Base-by-base conservation (phyloP, 2,888 invertebrate species). In the Xestia rhomboidea region DNA sequence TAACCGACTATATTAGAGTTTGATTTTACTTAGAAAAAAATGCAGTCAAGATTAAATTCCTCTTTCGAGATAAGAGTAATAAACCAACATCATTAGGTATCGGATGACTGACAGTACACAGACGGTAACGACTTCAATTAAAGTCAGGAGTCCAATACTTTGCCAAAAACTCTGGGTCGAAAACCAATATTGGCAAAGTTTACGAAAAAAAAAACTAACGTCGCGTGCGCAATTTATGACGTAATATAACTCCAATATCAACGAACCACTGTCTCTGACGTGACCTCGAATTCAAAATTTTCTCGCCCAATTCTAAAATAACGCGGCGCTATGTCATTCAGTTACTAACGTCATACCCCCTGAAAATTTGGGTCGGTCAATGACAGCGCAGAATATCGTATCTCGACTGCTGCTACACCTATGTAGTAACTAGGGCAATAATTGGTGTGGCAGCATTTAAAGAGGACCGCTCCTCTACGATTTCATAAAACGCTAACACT, bases 301-400 rank as follows among this genome's bases (percentile, higher is more conserved):
- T 91, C 90, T 93, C 91, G 91, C 84, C 90, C 90, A 90, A 92
- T 90, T 95, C 93, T 92, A 95, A 94, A 95, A 94, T 94, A 94
- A 93, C 91, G 82, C 91, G 90, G 87, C 90, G 91, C 90, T 92
- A 91, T 92, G 92, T 93, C 93, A 93, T 93, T 93, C 91, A 92
- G 90, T 89, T 89, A 71, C 79, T 92, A 92, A 93, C 93, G 94
- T 93, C 94, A 94, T 93, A 91, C 91, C 87, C 87, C 87, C 89
- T 89, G 92, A 93, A 92, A 92, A 95, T 94, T 92, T 94, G 90
- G 95, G 95, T 92, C 94, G 94, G 95, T 95, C 95, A 95, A 93
- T 94, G 95, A 94, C 95, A 95, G 93, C 90, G 86, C 85, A 85
- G 86, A 86, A 90, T 90, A 89, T 89, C 82, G 80, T 85, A 91